A percentile compares a stretch with the other conserved stretches of the same genome.
These are phyloP conservation scores for Sminthopsis crassicaudata DNA, from an alignment of 2,113 vertebrate species.

Conservation along the genomic window DNA sequence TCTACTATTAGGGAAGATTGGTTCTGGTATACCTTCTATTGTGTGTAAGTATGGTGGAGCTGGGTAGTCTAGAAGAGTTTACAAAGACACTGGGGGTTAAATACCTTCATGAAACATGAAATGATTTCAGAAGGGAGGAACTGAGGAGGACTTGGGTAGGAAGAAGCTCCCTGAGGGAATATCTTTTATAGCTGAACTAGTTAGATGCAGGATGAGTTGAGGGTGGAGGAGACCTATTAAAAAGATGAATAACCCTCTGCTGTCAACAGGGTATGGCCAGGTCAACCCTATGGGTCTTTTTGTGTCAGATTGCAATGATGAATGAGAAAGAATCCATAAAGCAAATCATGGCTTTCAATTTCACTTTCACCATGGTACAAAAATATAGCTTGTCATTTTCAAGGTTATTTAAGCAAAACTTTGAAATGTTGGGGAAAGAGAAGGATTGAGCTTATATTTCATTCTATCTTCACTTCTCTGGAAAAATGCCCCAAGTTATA, in stretches of 20 bases:
- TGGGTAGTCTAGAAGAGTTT: background rate
- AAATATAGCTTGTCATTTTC: constrained; percentile 24
- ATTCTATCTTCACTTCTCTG: background rate
- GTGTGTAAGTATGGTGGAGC: background rate
- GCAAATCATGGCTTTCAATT: constrained; percentile 4
- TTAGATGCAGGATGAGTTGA: background rate
- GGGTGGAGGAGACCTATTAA: background rate
- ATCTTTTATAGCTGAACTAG: background rate
- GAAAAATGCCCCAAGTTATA: background rate
- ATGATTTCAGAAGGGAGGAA: background rate
- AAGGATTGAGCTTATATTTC: background rate
- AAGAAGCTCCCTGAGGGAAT: background rate
- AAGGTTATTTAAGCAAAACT: constrained; percentile 49
- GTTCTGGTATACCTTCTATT: background rate
- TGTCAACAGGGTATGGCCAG: constrained; percentile 9
- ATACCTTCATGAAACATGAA: background rate
- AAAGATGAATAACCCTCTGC: constrained; percentile 7
- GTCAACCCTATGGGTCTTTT: background rate
- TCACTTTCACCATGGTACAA: constrained; percentile 11
- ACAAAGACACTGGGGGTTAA: background rate
- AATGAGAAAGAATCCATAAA: constrained; percentile 27
- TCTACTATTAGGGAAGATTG: background rate
- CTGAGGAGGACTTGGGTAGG: background rate
- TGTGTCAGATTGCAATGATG: constrained; percentile 29
- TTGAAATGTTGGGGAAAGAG: background rate